phyloP scores from a whole-genome alignment of 2,113 vertebrate species.

The Psephotus haematonotus region DNA sequence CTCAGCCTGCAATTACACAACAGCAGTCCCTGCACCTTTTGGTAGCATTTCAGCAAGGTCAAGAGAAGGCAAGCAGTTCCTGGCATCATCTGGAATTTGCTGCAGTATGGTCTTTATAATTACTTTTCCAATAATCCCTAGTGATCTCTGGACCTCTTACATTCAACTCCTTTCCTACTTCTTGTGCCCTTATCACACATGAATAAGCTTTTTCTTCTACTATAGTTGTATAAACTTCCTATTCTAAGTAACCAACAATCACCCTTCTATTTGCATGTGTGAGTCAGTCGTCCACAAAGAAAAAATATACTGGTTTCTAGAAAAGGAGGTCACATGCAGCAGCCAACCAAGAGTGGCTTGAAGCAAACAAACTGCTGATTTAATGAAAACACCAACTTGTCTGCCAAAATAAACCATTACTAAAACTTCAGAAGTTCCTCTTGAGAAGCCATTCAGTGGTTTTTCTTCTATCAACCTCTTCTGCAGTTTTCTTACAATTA shows the following conservation, averaged over 20 bases:
- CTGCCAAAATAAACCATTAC: neutral
- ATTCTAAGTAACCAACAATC: neutral
- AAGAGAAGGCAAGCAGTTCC: neutral
- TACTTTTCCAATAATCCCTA: neutral
- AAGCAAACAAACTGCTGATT: neutral
- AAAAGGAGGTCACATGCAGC: neutral
- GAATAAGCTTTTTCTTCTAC: neutral
- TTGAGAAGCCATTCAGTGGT: neutral
- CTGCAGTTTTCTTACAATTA: neutral
- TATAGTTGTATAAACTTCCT: neutral
- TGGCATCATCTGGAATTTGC: neutral
- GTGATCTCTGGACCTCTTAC: neutral
- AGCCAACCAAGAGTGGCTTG: neutral
- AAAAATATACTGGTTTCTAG: neutral
- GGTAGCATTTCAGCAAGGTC: neutral
- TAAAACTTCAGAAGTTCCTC: neutral
- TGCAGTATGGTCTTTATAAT: neutral
- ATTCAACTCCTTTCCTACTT: neutral
- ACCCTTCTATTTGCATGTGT: neutral
- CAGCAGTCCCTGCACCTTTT: neutral
- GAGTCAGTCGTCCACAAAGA: neutral
- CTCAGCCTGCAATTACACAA: neutral
- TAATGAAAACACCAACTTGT: neutral
- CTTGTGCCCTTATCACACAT: neutral
- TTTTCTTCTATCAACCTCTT: neutral